A percentile compares a stretch with the other conserved stretches of the same genome.
phyloP scores from a whole-genome alignment of 2,888 invertebrate species.

The Cryptophagus acutangulus region DNA sequence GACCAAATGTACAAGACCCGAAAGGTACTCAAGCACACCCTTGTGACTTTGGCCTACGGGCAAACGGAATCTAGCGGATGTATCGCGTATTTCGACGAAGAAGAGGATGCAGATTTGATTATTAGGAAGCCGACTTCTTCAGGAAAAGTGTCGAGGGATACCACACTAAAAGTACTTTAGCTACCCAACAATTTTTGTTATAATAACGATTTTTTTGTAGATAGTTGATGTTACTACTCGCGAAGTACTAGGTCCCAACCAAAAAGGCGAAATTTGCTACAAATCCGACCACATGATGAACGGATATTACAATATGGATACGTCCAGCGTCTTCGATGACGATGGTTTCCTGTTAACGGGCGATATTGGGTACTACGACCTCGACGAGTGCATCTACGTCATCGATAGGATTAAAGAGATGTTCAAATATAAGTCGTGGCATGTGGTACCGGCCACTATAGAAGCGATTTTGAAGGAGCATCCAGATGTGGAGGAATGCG shows the following conservation, averaged over 20 bases:
- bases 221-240: conserved; percentile 48
- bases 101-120: background rate
- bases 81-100: background rate
- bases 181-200: background rate
- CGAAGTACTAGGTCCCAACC: conserved; percentile 47
- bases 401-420: conserved; percentile 49
- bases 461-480: conserved; percentile 66
- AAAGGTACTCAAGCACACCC: conserved; percentile 10
- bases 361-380: conserved; percentile 50
- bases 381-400: conserved; percentile 46
- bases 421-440: conserved; percentile 48
- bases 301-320: conserved; percentile 50
- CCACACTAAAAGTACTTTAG: background rate
- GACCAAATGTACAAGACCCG: conserved; percentile 14
- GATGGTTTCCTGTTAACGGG: conserved; percentile 51
- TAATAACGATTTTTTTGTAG: conserved; percentile 37
- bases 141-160: conserved; percentile 11
- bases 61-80: conserved; percentile 15
- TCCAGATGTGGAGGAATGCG: conserved; percentile 69
- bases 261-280: conserved; percentile 52
- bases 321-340: conserved; percentile 42
- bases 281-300: conserved; percentile 41
- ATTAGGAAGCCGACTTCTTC: conserved; percentile 8
- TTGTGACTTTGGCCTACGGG: conserved; percentile 16
- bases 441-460: conserved; percentile 71